Percentiles rank a stretch among this genome's conserved stretches.
Conservation (phyloP, 2,888 invertebrate species). For the Ethmia dodecea region DNA sequence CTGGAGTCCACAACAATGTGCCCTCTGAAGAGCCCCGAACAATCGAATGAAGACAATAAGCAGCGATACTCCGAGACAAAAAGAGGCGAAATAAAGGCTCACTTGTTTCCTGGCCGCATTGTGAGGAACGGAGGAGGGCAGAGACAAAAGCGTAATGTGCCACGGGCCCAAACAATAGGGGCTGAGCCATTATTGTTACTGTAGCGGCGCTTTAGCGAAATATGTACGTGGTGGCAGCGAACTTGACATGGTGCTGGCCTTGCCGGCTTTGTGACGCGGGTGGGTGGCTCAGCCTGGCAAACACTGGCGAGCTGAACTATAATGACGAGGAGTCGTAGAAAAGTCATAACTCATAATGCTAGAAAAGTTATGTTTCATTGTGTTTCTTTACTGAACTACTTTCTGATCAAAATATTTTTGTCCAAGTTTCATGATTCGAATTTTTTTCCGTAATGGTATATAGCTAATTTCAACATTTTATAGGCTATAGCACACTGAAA, state of each 20-base stretch:
- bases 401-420: too few relatives aligned
- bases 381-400: too few relatives aligned
- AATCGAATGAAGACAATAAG: conserved; percentile 80
- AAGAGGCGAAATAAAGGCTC: conserved; percentile 79
- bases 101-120: conserved; percentile 79
- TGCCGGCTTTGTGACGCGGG: conserved; percentile 18
- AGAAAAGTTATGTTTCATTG: too few relatives aligned
- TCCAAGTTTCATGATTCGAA: too few relatives aligned
- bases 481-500: too few relatives aligned
- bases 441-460: too few relatives aligned
- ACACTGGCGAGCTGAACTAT: too few relatives aligned
- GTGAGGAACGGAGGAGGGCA: conserved; percentile 77
- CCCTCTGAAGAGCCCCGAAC: conserved; percentile 77
- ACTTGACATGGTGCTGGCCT: conserved; percentile 68
- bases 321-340: too few relatives aligned
- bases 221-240: conserved; percentile 59
- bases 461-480: too few relatives aligned
- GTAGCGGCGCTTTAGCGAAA: conserved; percentile 70
- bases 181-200: conserved; percentile 75
- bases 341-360: too few relatives aligned
- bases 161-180: conserved; percentile 77
- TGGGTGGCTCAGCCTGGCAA: too few relatives aligned
- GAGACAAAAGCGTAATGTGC: conserved; percentile 78
- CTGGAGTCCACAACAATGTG: conserved; percentile 75
- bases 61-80: conserved; percentile 79